Conservation (phyloP, 92 coral and sea anemone species). For the Actinostola sp. region DNA sequence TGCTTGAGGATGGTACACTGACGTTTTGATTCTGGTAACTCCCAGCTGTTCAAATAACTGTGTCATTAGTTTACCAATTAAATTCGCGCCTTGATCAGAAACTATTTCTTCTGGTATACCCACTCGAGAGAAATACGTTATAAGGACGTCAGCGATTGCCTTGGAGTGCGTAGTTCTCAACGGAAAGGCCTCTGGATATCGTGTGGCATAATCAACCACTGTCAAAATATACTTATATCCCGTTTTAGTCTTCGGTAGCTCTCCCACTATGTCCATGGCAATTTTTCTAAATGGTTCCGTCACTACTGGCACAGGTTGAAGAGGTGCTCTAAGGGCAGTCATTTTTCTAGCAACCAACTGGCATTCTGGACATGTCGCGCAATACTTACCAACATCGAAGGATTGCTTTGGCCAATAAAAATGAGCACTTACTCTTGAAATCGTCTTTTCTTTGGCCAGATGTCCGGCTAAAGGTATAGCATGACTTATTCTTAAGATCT, state of each 20-base stretch:
- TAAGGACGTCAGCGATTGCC: slow-evolving; percentile 53
- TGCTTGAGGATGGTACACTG: slow-evolving; percentile 32
- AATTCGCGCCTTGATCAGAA: slow-evolving; percentile 54
- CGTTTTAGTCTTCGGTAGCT: slow-evolving; percentile 46
- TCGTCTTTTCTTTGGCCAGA: slow-evolving; percentile 46
- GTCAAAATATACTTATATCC: slow-evolving; percentile 56
- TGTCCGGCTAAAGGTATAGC: slow-evolving; percentile 58
- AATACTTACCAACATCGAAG: slow-evolving; percentile 45
- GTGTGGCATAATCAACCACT: slow-evolving; percentile 49
- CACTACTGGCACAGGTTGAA: slow-evolving; percentile 39
- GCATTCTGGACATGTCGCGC: slow-evolving; percentile 57
- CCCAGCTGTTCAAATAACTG: slow-evolving; percentile 29
- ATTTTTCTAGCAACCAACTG: slow-evolving; percentile 56
- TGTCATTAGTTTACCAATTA: slow-evolving; percentile 33
- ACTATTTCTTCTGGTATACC: slow-evolving; percentile 53
- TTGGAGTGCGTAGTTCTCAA: slow-evolving; percentile 30
- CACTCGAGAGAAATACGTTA: slow-evolving; percentile 27
- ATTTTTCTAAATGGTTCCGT: slow-evolving; percentile 55
- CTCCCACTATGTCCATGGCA: slow-evolving; percentile 61
- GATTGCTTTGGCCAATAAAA: slow-evolving; percentile 53
- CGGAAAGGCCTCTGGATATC: slow-evolving; percentile 66
- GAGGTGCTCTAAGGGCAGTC: slow-evolving; percentile 41
- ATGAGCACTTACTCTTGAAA: slow-evolving; percentile 37
- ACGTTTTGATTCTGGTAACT: slow-evolving; percentile 31
- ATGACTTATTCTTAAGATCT: slow-evolving; percentile 48